Evolutionary conservation across 2,888 invertebrate genomes (phyloP).

Genomic region (Caenorhabditis angaria): DNA sequence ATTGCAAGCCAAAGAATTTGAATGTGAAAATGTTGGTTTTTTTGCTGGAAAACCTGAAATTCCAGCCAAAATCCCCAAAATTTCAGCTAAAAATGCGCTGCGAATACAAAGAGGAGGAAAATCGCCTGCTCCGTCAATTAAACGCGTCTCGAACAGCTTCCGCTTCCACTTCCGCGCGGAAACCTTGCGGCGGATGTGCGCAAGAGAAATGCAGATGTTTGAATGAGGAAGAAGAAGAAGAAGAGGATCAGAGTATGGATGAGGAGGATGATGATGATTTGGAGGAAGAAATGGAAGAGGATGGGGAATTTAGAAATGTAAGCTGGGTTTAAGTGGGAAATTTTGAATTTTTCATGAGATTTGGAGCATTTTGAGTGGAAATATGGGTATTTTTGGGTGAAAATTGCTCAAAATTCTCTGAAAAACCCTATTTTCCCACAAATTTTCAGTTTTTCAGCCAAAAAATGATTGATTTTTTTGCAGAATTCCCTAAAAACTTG

Average conservation of each 20-base stretch:
- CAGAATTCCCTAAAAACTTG: no score
- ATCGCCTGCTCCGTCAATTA: conserved; percentile 16
- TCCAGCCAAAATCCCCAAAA: not conserved
- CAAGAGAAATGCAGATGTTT: conserved; percentile 13
- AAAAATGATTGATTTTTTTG: no score
- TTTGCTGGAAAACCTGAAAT: no score
- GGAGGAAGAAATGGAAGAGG: not conserved
- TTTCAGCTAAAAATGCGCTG: conserved; percentile 25
- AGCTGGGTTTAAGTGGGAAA: no score
- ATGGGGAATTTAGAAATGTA: not conserved
- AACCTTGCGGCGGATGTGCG: conserved; percentile 23
- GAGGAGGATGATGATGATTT: not conserved
- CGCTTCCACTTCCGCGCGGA: not conserved
- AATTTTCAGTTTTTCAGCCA: not conserved
- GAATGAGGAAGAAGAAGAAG: conserved; percentile 18
- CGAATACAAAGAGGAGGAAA: conserved; percentile 36
- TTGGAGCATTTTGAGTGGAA: no score
- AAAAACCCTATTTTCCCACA: no score
- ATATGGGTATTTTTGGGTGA: no score
- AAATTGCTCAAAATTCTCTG: no score
- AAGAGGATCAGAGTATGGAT: not conserved
- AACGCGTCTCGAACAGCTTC: not conserved
- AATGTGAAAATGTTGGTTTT: conserved; percentile 17
- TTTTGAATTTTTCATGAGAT: no score
- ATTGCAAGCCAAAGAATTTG: conserved; percentile 9